Evolutionary conservation across 2,113 vertebrate genomes (phyloP), one percentile per base, ranked within the genome.

Genomic region (Oenanthe oenanthe): DNA sequence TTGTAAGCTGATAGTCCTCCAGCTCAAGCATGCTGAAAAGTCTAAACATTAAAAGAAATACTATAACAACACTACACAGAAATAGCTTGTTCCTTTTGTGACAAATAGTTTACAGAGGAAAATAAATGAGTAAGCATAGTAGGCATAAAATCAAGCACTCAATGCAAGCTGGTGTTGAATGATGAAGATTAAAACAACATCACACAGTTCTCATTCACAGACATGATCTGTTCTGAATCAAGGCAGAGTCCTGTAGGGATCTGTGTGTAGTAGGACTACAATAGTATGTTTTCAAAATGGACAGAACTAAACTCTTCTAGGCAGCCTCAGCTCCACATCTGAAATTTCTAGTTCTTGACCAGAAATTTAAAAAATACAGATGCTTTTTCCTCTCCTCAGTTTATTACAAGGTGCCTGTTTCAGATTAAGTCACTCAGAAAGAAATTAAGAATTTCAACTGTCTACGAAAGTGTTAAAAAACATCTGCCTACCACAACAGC

Each of bases 361-460:
- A 38, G 61, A 50, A 74, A 45, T 60, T 60, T 24, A 5, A 66
- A 73, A 88, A 83, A 58, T 26, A 38, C 6, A 53, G 54, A 60
- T 11, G 26, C 8, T 19, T 81, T 63, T 87, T 71, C 51, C 51
- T 71, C 43, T 36, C 43, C 65, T 70, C 31, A 22, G 14, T 61
- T 95, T 78, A 92, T 89, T 88, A 96, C 60, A 90, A 83, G 78
- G 71, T 83, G 45, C 79, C 94, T 16, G 4, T 54, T 94, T 32
- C 58, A 83, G 38, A 80, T 85, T 67, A 92, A 83, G 68, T 53
- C 43, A 57, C n/a, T 85, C 60, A 61, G 24, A 92, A 88, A 90
- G 67, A 91, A 93, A 95, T 79, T 26, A 66, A 85, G 89, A 95
- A 78, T 32, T 62, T 40, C 68, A 86, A 80, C 18, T 61, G 77